Base-by-base conservation (phyloP, 2,113 vertebrate species). In the Motacilla tschutschensis region DNA sequence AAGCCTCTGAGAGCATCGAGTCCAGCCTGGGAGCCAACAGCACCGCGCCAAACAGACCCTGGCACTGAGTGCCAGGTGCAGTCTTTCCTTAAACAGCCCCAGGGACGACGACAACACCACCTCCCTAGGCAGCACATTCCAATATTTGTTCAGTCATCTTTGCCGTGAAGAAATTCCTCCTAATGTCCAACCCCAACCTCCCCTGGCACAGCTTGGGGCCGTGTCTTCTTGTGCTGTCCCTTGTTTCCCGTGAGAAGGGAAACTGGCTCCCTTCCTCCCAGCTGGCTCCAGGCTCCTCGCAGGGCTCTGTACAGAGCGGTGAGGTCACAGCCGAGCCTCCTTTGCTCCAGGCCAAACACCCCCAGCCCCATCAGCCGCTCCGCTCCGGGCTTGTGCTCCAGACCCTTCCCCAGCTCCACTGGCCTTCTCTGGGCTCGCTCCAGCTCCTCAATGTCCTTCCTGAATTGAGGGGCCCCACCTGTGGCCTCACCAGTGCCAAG, bases 281-380 rank as follows among this genome's bases (percentile, higher is more conserved):
- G 1, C 17, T 1, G 25, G 20, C 17, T 20, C 1, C 25, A 47
- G 2, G 12, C 62, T 33, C 40, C 33, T 31, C 1, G 14, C 41
- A 19, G 31, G 31, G 2, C 12, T 14, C 1, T 15, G 10, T 0
- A 3, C 17, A 4, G 47, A 55, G 35, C 4, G 0, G 2, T 12
- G 0, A 2, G 9, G 17, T 14, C 55, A 8, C 47, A 4, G 5
- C 26, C 1, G 29, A 62, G 55, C 29, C 41, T 12, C 24, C 35
- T 54, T 15, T 8, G 10, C 46, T 51, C 55, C 63, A 12, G 55
- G 47, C 19, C 2, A 1, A 60, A 8, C 24, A 20, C 5, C 16
- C 40, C 14, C 82, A 21, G 55, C 47, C 47, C 73, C 48, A 18
- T 10, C 72, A 26, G 29, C 63, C 2, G 17, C 40, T 47, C 17